These are phyloP conservation scores for Pollenia labialis DNA, from an alignment of 2,888 invertebrate genomes.

Conservation along the genomic window DNA sequence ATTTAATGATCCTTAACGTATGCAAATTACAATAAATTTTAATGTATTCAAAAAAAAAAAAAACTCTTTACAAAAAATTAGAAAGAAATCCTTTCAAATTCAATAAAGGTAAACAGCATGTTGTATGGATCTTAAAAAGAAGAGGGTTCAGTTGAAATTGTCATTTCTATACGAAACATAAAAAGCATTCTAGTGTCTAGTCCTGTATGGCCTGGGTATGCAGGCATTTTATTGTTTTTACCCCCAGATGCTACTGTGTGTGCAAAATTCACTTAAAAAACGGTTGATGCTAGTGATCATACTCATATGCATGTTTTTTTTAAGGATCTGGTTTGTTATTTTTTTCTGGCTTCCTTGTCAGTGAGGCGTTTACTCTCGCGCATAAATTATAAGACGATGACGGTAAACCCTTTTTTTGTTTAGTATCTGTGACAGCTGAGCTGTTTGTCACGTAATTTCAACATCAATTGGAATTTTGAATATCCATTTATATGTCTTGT, in stretches of 20 bases:
- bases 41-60: slow-evolving; percentile 78
- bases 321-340: slow-evolving; percentile 58
- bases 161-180: slow-evolving; percentile 56
- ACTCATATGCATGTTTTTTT: slow-evolving; percentile 38
- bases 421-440: slow-evolving; percentile 71
- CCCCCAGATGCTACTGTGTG: slow-evolving; percentile 40
- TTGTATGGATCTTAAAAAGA: slow-evolving; percentile 64
- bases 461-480: slow-evolving; percentile 79
- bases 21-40: slow-evolving; percentile 82
- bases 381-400: slow-evolving; percentile 80
- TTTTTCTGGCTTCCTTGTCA: slow-evolving; percentile 50
- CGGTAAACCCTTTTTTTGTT: slow-evolving; percentile 75
- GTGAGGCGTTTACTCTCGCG: slow-evolving; percentile 81
- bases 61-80: slow-evolving; percentile 10
- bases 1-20: slow-evolving; percentile 74
- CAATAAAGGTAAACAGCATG: slow-evolving; percentile 73
- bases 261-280: slow-evolving; percentile 26
- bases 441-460: slow-evolving; percentile 75
- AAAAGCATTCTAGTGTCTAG: slow-evolving; percentile 53
- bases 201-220: background rate
- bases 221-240: slow-evolving; percentile 42
- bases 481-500: background rate
- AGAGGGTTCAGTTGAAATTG: slow-evolving; percentile 62
- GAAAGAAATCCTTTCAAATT: slow-evolving; percentile 67
- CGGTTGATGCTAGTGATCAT: slow-evolving; percentile 61